A percentile compares a stretch with the other conserved stretches of the same genome.
These are phyloP conservation scores for Microplitis mediator DNA, from an alignment of 1,140 invertebrate genomes.

Conservation along the genomic window DNA sequence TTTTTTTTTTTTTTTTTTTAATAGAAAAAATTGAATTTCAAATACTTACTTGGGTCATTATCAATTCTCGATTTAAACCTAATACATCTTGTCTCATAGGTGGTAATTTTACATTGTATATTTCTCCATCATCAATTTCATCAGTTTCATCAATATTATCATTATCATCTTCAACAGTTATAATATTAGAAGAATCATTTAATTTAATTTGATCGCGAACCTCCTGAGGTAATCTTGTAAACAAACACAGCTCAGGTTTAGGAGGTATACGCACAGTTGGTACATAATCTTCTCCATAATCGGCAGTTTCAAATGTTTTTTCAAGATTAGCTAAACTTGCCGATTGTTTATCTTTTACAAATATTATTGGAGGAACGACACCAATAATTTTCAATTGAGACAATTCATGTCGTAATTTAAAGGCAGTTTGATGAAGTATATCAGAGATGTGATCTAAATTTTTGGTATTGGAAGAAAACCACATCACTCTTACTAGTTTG, in stretches of 20 bases:
- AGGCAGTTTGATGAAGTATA: constrained; percentile 63
- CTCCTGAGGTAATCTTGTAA: constrained; percentile 58
- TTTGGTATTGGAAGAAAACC: constrained; percentile 62
- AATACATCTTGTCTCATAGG: constrained; percentile 74
- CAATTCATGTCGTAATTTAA: constrained; percentile 70
- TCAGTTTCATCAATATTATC: constrained; percentile 30
- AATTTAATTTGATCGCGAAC: constrained; percentile 54
- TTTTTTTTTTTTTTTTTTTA: background rate
- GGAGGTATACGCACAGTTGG: constrained; percentile 39
- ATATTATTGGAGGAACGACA: constrained; percentile 71
- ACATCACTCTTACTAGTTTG: constrained; percentile 70
- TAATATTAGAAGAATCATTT: background rate
- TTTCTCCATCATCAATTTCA: constrained; percentile 55
- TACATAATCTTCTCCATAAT: constrained; percentile 68
- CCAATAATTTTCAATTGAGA: constrained; percentile 73
- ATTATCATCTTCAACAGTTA: constrained; percentile 33
- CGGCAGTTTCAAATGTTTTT: constrained; percentile 61
- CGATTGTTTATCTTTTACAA: constrained; percentile 71
- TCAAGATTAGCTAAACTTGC: constrained; percentile 65
- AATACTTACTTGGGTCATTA: constrained; percentile 62
- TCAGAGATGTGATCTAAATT: constrained; percentile 55
- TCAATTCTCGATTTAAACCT: constrained; percentile 69
- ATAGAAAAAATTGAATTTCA: background rate
- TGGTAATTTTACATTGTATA: constrained; percentile 40
- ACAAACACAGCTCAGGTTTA: constrained; percentile 54